Evolutionary conservation across 2,888 invertebrate genomes (phyloP).

Genomic region (Synergus japonicus): DNA sequence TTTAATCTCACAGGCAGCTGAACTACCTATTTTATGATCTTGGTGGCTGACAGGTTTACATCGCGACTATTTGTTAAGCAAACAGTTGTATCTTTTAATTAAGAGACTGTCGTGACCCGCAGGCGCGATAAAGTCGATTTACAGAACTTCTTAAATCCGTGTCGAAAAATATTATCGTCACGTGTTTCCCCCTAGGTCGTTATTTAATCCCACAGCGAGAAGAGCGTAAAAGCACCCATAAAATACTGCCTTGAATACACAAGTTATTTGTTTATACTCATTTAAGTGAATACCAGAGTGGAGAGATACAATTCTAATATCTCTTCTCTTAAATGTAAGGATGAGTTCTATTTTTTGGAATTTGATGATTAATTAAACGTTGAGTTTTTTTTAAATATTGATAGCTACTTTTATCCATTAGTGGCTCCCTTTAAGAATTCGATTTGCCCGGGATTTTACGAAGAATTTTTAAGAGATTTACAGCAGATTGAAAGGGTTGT

Average conservation of each 20-base stretch:
- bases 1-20: conserved; percentile 21
- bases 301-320: neutral
- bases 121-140: conserved; percentile 24
- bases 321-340: neutral
- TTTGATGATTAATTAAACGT: neutral
- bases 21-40: conserved; percentile 6
- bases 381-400: too few relatives aligned
- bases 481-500: too few relatives aligned
- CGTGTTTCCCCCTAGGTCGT: conserved; percentile 18
- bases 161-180: conserved; percentile 36
- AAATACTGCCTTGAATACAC: conserved; percentile 7
- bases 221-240: conserved; percentile 23
- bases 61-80: conserved; percentile 33
- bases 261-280: neutral
- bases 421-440: too few relatives aligned
- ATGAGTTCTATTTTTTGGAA: neutral
- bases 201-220: conserved; percentile 21
- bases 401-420: too few relatives aligned
- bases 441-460: too few relatives aligned
- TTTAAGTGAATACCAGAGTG: neutral
- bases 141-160: conserved; percentile 33
- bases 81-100: conserved; percentile 28
- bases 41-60: conserved; percentile 14
- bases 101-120: conserved; percentile 34
- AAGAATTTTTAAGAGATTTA: too few relatives aligned